These are phyloP conservation scores for Sipha maydis DNA, from an alignment of 2,888 invertebrate genomes.

Conservation along the genomic window DNA sequence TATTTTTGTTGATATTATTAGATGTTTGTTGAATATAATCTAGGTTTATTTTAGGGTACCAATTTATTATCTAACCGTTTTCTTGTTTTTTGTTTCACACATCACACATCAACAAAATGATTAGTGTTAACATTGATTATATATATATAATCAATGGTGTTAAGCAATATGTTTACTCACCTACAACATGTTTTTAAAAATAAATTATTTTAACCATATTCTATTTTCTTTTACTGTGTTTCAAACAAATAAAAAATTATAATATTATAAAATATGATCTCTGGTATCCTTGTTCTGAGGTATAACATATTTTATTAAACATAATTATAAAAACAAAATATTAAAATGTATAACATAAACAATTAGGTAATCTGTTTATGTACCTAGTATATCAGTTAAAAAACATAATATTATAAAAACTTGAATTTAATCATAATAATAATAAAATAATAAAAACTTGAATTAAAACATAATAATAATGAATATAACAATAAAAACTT, in stretches of 20 bases:
- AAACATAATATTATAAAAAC: background rate
- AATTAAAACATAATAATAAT: too few species aligned
- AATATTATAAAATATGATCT: background rate
- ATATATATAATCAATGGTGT: too few species aligned
- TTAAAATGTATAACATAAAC: background rate
- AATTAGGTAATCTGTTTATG: background rate
- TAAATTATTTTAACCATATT: slow-evolving; percentile 1
- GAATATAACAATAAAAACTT: background rate
- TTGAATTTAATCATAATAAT: too few species aligned
- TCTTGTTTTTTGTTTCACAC: slow-evolving; percentile 29
- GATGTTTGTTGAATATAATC: slow-evolving; percentile 16
- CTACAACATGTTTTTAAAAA: background rate
- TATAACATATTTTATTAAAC: slow-evolving; percentile 4
- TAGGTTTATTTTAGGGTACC: slow-evolving; percentile 36
- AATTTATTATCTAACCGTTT: slow-evolving; percentile 6
- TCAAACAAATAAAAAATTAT: background rate
- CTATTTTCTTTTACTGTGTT: background rate
- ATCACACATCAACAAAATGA: slow-evolving; percentile 26
- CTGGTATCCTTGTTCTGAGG: background rate
- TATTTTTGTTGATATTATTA: slow-evolving; percentile 19
- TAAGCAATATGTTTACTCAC: background rate
- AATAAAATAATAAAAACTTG: too few species aligned
- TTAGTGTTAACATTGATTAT: too few species aligned
- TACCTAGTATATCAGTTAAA: background rate
- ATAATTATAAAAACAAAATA: background rate